These are phyloP conservation scores for Meiosimyza platycephala DNA, from an alignment of 2,888 invertebrate species.

Conservation along the genomic window DNA sequence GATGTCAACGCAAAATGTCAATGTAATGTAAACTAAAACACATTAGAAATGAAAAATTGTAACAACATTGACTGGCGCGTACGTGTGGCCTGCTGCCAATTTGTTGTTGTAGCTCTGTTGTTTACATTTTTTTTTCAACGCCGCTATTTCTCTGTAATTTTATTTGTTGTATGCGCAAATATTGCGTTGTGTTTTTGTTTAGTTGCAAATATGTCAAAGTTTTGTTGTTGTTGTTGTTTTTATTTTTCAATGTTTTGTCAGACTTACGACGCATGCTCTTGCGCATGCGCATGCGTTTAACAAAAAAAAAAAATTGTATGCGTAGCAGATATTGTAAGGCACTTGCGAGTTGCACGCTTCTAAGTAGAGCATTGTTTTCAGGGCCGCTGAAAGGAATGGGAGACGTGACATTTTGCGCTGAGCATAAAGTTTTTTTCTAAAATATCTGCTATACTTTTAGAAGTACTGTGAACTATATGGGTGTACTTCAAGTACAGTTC, in stretches of 20 bases:
- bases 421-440: too few species aligned
- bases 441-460: too few species aligned
- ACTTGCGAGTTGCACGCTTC: slow-evolving; percentile 7
- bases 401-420: too few species aligned
- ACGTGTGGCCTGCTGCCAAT: slow-evolving; percentile 34
- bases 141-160: slow-evolving; percentile 14
- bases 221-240: too few species aligned
- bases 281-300: too few species aligned
- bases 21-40: slow-evolving; percentile 16
- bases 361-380: slow-evolving; percentile 20
- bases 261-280: slow-evolving; percentile 13
- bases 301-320: too few species aligned
- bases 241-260: not conserved
- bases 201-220: slow-evolving; percentile 20
- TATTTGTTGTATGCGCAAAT: slow-evolving; percentile 19
- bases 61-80: slow-evolving; percentile 26
- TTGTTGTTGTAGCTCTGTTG: slow-evolving; percentile 50
- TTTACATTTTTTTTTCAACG: slow-evolving; percentile 37
- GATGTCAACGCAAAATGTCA: slow-evolving; percentile 7
- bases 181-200: slow-evolving; percentile 10
- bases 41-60: slow-evolving; percentile 22
- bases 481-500: too few species aligned
- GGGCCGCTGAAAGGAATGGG: not conserved
- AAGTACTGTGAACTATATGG: too few species aligned
- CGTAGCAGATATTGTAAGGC: too few species aligned